These are phyloP conservation scores for Oxytorus armatus DNA, from an alignment of 2,888 invertebrate species.

Conservation along the genomic window DNA sequence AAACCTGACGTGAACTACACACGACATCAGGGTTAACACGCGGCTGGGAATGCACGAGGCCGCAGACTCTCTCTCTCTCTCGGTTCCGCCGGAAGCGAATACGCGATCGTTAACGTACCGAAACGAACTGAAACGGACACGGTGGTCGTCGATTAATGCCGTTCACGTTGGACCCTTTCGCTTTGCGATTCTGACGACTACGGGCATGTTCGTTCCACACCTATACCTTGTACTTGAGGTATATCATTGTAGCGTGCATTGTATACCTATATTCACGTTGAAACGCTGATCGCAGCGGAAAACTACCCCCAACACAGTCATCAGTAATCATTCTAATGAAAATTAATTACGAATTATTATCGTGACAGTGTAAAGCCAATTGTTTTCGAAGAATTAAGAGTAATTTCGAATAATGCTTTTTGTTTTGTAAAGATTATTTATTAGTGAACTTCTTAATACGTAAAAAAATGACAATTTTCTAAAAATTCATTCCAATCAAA, in stretches of 20 bases:
- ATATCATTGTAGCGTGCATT: neutral
- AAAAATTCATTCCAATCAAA: too few relatives aligned
- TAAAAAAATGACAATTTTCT: too few relatives aligned
- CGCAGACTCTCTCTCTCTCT: conserved; percentile 61
- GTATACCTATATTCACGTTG: neutral
- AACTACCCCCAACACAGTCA: too few relatives aligned
- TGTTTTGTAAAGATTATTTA: too few relatives aligned
- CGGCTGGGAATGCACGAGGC: conserved; percentile 57
- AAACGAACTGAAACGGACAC: conserved; percentile 74
- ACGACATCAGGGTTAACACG: conserved; percentile 49
- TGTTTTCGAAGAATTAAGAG: too few relatives aligned
- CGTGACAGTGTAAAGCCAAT: too few relatives aligned
- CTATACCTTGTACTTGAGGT: conserved; percentile 19
- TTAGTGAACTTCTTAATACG: too few relatives aligned
- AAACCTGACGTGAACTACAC: conserved; percentile 51
- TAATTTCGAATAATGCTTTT: too few relatives aligned
- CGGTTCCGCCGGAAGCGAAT: conserved; percentile 76
- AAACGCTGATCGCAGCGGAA: neutral
- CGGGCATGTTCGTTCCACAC: conserved; percentile 34
- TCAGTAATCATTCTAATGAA: too few relatives aligned
- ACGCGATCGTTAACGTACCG: conserved; percentile 74
- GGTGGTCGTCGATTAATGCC: conserved; percentile 74
- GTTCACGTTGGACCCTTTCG: conserved; percentile 68
- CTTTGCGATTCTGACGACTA: conserved; percentile 63
- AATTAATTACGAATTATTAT: too few relatives aligned